Conservation (phyloP, 2,113 vertebrate species). For the Dascyllus trimaculatus region DNA sequence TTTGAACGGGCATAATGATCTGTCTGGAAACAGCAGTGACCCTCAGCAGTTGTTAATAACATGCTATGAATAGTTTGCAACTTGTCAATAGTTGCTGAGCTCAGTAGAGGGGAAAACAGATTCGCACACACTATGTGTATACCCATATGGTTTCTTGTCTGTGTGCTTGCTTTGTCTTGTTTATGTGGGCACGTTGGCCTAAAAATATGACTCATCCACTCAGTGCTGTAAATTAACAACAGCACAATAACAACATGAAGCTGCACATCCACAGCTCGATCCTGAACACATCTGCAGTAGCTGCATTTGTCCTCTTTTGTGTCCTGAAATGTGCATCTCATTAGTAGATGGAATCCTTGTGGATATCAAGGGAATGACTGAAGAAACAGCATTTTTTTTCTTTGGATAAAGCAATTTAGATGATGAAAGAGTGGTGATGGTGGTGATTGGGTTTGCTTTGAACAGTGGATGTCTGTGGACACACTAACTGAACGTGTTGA, state of each 20-base stretch:
- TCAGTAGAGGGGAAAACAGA: slow-evolving; percentile 26
- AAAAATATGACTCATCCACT: slow-evolving; percentile 40
- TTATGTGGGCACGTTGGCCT: slow-evolving; percentile 22
- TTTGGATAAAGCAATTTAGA: not conserved
- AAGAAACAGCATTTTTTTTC: not conserved
- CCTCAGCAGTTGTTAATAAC: slow-evolving; percentile 34
- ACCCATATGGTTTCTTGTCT: not conserved
- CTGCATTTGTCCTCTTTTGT: slow-evolving; percentile 16
- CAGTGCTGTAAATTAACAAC: slow-evolving; percentile 22
- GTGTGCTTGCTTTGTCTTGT: not conserved
- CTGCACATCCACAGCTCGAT: slow-evolving; percentile 18
- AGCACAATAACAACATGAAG: slow-evolving; percentile 6
- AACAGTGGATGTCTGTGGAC: slow-evolving; percentile 51
- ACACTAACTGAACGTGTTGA: slow-evolving; percentile 22
- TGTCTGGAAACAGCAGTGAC: slow-evolving; percentile 39
- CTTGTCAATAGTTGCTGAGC: slow-evolving; percentile 38
- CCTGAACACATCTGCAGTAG: slow-evolving; percentile 19
- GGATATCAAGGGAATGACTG: slow-evolving; percentile 2
- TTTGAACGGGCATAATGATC: slow-evolving; percentile 35
- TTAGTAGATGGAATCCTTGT: not conserved
- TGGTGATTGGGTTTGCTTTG: not conserved
- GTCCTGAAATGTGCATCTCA: slow-evolving; percentile 26
- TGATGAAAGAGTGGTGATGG: slow-evolving; percentile 8
- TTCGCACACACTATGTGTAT: not conserved
- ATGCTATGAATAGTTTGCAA: slow-evolving; percentile 39